phyloP scores from a whole-genome alignment of 1,140 invertebrate species.

The Rhizoglyphus robini region DNA sequence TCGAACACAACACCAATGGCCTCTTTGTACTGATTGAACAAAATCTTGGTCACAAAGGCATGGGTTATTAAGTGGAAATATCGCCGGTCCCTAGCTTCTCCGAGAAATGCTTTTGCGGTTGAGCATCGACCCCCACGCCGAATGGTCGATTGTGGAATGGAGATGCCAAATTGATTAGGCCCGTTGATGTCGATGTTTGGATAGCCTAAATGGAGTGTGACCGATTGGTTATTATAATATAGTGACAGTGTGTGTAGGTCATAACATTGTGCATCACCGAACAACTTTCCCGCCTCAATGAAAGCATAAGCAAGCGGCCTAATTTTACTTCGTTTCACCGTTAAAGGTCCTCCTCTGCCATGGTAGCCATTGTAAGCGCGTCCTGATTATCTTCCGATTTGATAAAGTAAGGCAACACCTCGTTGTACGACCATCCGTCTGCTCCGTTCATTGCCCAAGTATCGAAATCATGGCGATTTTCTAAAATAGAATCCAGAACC shows the following conservation, averaged over 20 bases:
- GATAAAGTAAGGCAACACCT: conserved; percentile 47
- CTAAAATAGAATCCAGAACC: conserved; percentile 60
- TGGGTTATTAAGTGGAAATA: conserved; percentile 75
- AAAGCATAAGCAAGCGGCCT: conserved; percentile 70
- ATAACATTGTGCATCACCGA: conserved; percentile 38
- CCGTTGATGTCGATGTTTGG: conserved; percentile 64
- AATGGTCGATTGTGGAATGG: conserved; percentile 58
- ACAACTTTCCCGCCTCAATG: conserved; percentile 68
- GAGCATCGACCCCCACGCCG: conserved; percentile 67
- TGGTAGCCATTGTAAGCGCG: conserved; percentile 62
- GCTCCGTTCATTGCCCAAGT: conserved; percentile 79
- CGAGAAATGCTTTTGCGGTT: conserved; percentile 71
- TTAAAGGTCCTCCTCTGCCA: conserved; percentile 57
- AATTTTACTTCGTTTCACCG: conserved; percentile 55
- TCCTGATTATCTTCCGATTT: conserved; percentile 65
- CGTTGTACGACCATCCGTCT: conserved; percentile 74
- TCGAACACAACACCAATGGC: conserved; percentile 62
- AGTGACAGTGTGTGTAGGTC: background rate
- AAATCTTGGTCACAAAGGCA: conserved; percentile 61
- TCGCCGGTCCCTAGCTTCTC: conserved; percentile 57
- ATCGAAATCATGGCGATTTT: conserved; percentile 82
- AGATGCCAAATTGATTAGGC: conserved; percentile 42
- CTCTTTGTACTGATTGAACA: conserved; percentile 64
- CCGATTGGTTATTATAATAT: too few species aligned
- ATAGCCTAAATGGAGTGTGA: too few species aligned